Base-by-base conservation (phyloP, 2,113 vertebrate species). In the Urocynchramus pylzowi region DNA sequence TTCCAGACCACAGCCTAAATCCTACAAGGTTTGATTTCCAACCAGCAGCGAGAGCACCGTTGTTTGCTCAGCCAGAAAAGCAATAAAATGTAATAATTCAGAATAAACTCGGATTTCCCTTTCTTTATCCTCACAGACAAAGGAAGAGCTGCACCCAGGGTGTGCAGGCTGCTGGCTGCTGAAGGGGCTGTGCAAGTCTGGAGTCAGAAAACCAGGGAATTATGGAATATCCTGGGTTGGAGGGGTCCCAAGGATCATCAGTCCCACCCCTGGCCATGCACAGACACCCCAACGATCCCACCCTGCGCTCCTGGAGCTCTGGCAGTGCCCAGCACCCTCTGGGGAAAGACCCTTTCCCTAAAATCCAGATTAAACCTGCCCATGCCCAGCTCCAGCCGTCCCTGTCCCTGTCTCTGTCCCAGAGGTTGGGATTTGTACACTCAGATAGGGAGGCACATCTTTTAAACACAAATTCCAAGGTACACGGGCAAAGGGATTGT, bases 391-490 rank as follows among this genome's bases (percentile, higher is more conserved):
- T 6, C 64, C 74, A 47, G n/a, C 53, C 6, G 4, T 7, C 35
- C n/a, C 33, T 22, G 50, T 13, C 41, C 47, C 65, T 18, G 50
- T 13, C 41, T 41, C 65, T 18, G 27, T 18, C 12, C 44, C 59
- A 4, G 31, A 0, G 35, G 17, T 0, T 8, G 50, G 67, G 8
- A 4, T 28, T 1, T n/a, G 33, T 2, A 3, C 39, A 10, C 61
- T n/a, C 45, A 9, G 1, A 3, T 1, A 10, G 4, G 18, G 22
- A 18, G 16, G 35, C 1, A 1, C 68, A 5, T 5, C 60, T 24
- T 31, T 17, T 8, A 54, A 49, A 70, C 20, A 8, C 11, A 4
- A 39, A 90, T 6, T 37, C 61, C 53, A 63, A 1, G 1, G 0
- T 0, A 2, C 15, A 13, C 1, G 39, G 42, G 41, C 20, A 35